A percentile compares a stretch with the other conserved stretches of the same genome.
These are phyloP conservation scores for Habroteleia sp. DNA, from an alignment of 2,888 invertebrate genomes.

Conservation along the genomic window DNA sequence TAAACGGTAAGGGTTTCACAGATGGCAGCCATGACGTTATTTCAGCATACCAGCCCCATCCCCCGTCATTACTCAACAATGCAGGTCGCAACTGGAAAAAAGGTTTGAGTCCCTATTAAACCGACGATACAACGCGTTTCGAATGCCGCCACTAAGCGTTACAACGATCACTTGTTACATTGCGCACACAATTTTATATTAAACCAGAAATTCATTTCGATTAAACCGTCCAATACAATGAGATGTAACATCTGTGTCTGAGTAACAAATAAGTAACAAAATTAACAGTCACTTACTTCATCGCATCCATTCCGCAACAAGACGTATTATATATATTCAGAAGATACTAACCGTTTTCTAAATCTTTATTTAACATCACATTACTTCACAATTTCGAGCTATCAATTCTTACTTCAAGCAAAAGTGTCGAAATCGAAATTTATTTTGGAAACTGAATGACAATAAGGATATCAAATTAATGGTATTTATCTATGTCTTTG, in stretches of 20 bases:
- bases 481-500: too few species aligned
- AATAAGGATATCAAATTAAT: too few species aligned
- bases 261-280: constrained; percentile 27
- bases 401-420: too few species aligned
- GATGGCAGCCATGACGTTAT: constrained; percentile 79
- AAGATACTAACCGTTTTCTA: constrained; percentile 10
- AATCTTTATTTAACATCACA: constrained; percentile 8
- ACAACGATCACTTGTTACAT: constrained; percentile 33
- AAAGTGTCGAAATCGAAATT: too few species aligned
- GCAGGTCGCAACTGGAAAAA: constrained; percentile 79
- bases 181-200: background rate
- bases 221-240: background rate
- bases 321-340: background rate
- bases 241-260: constrained; percentile 30
- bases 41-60: constrained; percentile 78
- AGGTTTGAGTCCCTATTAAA: constrained; percentile 76
- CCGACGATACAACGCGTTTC: constrained; percentile 34
- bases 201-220: too few species aligned
- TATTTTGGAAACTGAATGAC: too few species aligned
- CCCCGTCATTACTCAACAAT: constrained; percentile 78
- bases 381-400: background rate
- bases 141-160: constrained; percentile 5
- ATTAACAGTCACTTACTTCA: background rate
- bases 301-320: too few species aligned
- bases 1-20: constrained; percentile 79